These are phyloP conservation scores for Scolopax bukidnonensis DNA, from an alignment of 2,797 vertebrate species.

Conservation along the genomic window DNA sequence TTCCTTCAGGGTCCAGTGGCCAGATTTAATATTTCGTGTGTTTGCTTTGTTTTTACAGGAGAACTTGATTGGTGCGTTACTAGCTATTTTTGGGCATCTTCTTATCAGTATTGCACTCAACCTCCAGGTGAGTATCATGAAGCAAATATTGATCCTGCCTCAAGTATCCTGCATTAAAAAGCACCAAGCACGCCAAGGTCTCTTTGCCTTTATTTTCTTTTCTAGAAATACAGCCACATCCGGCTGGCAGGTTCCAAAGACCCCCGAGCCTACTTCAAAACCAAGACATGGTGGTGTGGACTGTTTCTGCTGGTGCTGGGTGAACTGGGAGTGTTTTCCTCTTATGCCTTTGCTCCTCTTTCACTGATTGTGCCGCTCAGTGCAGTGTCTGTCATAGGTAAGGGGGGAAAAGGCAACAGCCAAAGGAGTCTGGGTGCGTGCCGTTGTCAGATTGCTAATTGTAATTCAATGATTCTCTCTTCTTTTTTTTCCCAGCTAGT, in stretches of 20 bases:
- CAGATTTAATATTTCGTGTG: background rate
- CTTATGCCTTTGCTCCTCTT: conserved; percentile 93
- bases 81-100: conserved; percentile 95
- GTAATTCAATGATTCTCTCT: background rate
- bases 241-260: conserved; percentile 88
- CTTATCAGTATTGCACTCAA: conserved; percentile 92
- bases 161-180: background rate
- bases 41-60: conserved; percentile 80
- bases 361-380: conserved; percentile 91
- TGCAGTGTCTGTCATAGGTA: conserved; percentile 91
- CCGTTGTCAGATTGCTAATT: background rate
- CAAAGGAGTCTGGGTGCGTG: rapidly evolving
- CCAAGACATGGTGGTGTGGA: conserved; percentile 96
- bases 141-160: background rate
- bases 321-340: conserved; percentile 89
- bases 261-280: conserved; percentile 87
- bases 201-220: background rate
- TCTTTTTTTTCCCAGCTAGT: conserved; percentile 81
- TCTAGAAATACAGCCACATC: conserved; percentile 94
- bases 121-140: conserved; percentile 86
- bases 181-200: rapidly evolving
- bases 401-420: background rate
- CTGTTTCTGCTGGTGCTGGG: conserved; percentile 87
- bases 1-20: background rate
- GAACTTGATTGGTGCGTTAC: conserved; percentile 93